These are phyloP conservation scores for Dendrolimus houi DNA, from an alignment of 2,888 invertebrate genomes.

Conservation along the genomic window DNA sequence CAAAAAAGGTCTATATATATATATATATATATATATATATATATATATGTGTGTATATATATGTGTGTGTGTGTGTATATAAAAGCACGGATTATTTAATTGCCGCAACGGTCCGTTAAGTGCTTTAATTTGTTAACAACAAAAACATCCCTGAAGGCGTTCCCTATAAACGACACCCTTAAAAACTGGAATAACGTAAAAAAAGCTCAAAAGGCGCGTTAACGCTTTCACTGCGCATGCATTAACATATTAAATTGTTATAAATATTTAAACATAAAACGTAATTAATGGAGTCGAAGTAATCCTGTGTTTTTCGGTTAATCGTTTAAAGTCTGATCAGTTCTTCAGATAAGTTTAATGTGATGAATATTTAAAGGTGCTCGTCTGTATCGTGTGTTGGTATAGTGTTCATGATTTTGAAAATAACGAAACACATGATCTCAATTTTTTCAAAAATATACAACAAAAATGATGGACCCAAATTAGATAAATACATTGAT, in stretches of 20 bases:
- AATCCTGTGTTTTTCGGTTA: constrained; percentile 39
- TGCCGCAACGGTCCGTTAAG: too few species aligned
- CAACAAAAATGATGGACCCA: too few species aligned
- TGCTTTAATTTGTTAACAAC: too few species aligned
- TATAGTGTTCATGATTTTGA: too few species aligned
- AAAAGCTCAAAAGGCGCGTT: constrained; percentile 24
- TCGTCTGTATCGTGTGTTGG: not conserved
- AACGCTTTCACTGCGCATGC: constrained; percentile 63
- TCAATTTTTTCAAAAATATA: too few species aligned
- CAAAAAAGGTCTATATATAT: too few species aligned
- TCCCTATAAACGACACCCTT: not conserved
- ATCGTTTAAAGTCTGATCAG: constrained; percentile 41
- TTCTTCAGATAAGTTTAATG: constrained; percentile 27
- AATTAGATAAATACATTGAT: too few species aligned
- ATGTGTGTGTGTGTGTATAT: too few species aligned
- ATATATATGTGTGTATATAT: too few species aligned
- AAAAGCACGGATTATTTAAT: too few species aligned
- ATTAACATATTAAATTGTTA: constrained; percentile 43
- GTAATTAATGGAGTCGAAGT: constrained; percentile 43
- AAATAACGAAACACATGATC: too few species aligned
- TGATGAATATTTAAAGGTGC: constrained; percentile 31
- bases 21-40: too few species aligned
- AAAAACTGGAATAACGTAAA: not conserved
- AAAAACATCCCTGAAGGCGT: not conserved
- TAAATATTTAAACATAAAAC: constrained; percentile 34